Evolutionary conservation across 1,140 invertebrate genomes (phyloP).

Genomic region (Heliothis subflexa): DNA sequence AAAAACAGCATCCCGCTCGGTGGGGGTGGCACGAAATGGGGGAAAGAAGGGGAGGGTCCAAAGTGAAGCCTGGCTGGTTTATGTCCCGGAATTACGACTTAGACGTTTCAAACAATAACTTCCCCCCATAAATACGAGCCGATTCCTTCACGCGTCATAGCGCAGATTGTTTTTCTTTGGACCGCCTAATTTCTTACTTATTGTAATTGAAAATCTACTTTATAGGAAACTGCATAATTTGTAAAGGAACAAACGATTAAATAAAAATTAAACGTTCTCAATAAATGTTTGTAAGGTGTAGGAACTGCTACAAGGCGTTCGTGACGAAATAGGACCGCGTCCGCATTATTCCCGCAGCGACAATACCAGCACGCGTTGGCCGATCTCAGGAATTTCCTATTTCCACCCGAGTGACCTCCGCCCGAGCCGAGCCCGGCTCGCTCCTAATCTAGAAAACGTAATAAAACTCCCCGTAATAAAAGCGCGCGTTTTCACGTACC

Average conservation of each 20-base stretch:
- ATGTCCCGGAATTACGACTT: conserved; percentile 85
- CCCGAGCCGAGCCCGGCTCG: conserved; percentile 48
- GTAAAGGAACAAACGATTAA: too few species aligned
- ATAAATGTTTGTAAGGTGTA: background rate
- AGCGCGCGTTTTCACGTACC: conserved; percentile 78
- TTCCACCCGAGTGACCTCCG: conserved; percentile 51
- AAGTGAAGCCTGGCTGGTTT: conserved; percentile 81
- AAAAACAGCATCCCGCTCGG: conserved; percentile 82
- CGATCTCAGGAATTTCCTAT: conserved; percentile 54
- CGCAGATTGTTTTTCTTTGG: conserved; percentile 75
- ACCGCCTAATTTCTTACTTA: conserved; percentile 34
- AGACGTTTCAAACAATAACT: conserved; percentile 86
- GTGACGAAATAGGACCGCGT: conserved; percentile 34
- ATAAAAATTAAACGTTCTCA: too few species aligned
- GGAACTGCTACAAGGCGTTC: background rate
- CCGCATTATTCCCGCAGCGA: conserved; percentile 37
- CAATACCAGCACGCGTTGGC: conserved; percentile 23
- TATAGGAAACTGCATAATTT: too few species aligned
- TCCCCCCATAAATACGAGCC: conserved; percentile 83
- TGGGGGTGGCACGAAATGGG: conserved; percentile 52
- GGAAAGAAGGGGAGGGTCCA: conserved; percentile 60
- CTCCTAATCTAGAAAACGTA: conserved; percentile 82
- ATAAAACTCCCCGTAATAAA: conserved; percentile 82
- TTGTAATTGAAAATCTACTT: too few species aligned
- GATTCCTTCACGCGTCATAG: conserved; percentile 86